phyloP scores from a whole-genome alignment of 2,888 invertebrate genomes.

The Dryobotodes eremita region DNA sequence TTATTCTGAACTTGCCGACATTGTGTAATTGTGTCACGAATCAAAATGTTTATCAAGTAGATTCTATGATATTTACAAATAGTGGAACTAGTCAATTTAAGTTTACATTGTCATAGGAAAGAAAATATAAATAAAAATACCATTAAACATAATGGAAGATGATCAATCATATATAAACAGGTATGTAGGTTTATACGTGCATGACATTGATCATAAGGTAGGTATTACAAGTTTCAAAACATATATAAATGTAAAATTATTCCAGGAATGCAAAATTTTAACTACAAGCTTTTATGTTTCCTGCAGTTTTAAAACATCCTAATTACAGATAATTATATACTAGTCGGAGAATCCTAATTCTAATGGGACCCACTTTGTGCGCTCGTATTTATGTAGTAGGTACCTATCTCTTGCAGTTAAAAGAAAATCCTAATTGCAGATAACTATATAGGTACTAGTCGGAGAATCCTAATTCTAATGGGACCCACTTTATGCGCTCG shows the following conservation, averaged over 20 bases:
- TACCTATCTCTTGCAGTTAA: too few relatives aligned
- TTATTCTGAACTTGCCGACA: conserved; percentile 15
- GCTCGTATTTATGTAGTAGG: not conserved
- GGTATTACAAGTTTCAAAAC: not conserved
- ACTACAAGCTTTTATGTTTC: not conserved
- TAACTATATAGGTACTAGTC: too few relatives aligned
- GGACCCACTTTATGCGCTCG: too few relatives aligned
- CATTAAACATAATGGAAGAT: conserved; percentile 46
- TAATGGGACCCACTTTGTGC: too few relatives aligned
- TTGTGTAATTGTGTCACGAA: conserved; percentile 27
- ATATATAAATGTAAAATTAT: not conserved
- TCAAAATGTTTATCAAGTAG: conserved; percentile 13
- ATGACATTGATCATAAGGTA: not conserved
- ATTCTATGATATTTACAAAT: not conserved
- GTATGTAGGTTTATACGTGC: conserved; percentile 39
- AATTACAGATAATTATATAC: too few relatives aligned
- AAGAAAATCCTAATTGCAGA: too few relatives aligned
- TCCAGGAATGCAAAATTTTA: not conserved
- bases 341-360: not conserved
- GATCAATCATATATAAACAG: conserved; percentile 49
- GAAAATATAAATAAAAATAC: not conserved
- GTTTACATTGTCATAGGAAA: not conserved
- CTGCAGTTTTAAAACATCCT: not conserved
- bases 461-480: not conserved
- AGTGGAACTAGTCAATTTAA: not conserved